A percentile compares a stretch with the other conserved stretches of the same genome.
These are phyloP conservation scores for Brenthis ino DNA, from an alignment of 2,888 invertebrate species.

Conservation along the genomic window DNA sequence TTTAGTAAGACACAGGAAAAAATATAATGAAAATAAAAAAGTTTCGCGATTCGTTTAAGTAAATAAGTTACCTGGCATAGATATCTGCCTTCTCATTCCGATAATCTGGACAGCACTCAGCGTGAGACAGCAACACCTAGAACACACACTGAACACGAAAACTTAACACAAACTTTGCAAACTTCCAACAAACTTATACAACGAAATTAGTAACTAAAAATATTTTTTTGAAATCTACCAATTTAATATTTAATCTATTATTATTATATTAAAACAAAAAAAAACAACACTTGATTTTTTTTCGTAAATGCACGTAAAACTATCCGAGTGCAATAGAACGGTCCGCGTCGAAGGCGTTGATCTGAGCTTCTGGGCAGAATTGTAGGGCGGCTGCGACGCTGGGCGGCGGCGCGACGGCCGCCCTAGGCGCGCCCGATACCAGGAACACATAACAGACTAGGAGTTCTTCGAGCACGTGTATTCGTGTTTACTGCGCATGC, in stretches of 20 bases:
- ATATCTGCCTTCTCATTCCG: constrained; percentile 68
- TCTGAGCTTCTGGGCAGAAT: constrained; percentile 74
- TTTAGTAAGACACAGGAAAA: too few relatives aligned
- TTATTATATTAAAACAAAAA: background rate
- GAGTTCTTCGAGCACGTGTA: constrained; percentile 67
- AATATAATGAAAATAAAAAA: too few relatives aligned
- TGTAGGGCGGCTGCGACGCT: constrained; percentile 61
- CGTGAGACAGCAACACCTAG: constrained; percentile 55
- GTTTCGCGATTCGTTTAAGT: too few relatives aligned
- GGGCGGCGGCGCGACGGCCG: constrained; percentile 78
- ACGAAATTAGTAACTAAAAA: constrained; percentile 18
- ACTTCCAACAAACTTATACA: constrained; percentile 35
- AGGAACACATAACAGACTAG: constrained; percentile 62
- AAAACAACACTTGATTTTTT: constrained; percentile 6
- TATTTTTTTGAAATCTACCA: constrained; percentile 12
- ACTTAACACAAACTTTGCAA: constrained; percentile 40
- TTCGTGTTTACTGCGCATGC: constrained; percentile 72
- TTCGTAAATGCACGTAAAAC: constrained; percentile 53
- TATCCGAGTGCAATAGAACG: constrained; percentile 57
- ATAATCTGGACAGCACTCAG: constrained; percentile 50
- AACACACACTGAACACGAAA: constrained; percentile 67
- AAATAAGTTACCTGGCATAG: constrained; percentile 66
- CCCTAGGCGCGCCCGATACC: constrained; percentile 81
- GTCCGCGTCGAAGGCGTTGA: constrained; percentile 72
- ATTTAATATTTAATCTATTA: constrained; percentile 1